Base-by-base conservation (phyloP, 2,797 vertebrate genomes). In the Brachymystax lenok region DNA sequence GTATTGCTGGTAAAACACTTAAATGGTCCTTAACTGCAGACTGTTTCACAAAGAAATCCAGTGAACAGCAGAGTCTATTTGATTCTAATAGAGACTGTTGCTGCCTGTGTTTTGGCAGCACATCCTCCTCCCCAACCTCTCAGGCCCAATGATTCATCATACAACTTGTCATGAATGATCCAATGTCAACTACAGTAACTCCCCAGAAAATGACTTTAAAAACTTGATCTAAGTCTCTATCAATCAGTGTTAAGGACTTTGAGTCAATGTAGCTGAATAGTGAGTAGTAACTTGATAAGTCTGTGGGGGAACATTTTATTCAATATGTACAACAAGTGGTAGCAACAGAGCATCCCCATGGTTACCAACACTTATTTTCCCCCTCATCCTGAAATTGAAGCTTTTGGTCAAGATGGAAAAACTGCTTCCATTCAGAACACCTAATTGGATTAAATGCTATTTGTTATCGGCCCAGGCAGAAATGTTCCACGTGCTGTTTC, bases 321-420 rank as follows among this genome's bases (percentile, higher is more conserved):
- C 72, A 61, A 33, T 71, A n/a, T 74, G 35, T 33, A 19, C 59
- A 56, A 27, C 33, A 28, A 61, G 70, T 50, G 16, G 35, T 16
- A 4, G 66, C 51, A 83, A 85, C 79, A 82, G 71, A 56, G n/a
- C n/a, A 63, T 85, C 50, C 66, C 70, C 51, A 68, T 74, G 80
- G 81, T 72, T 64, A 81, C 77, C 54, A 17, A 74, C 24, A 21
- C 24, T 63, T 50, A 4, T 35, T 74, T 63, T 74, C 75, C 59
- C 16, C 13, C 69, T 68, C 19, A 33, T 19, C 40, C 30, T 71
- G 51, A 77, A 69, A 76, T 77, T 46, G 17, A 75, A 82, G 75
- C 71, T 80, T 59, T 35, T 67, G 27, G 19, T 21, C 28, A 61
- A 76, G 61, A 56, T 6, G 71, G 35, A 21, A 74, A 33, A 79